Evolutionary conservation across 2,113 vertebrate species (phyloP), one percentile per base, ranked within the genome.

Genomic region (Notechis scutatus): DNA sequence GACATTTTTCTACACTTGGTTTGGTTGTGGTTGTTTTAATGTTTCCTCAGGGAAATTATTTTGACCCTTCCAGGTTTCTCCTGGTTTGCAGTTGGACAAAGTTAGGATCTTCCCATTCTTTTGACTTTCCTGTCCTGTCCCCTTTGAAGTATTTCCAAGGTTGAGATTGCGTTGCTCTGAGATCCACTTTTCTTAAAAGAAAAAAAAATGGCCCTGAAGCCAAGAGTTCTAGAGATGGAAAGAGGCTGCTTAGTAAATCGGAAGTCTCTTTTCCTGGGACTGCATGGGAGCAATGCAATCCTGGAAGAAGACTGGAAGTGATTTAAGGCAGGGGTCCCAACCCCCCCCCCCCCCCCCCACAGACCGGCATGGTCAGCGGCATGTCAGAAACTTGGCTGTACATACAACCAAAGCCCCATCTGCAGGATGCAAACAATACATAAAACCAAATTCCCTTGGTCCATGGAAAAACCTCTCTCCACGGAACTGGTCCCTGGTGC

Each of bases 301-400:
- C n/a, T 74, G 74, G 34, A 81, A 81, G 34, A 42, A 42, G 74
- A 81, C 34, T 42, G 18, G 74, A 18, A 34, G 64, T 69, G 29
- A 69, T 69, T 69, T 34, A 69, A 69, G 64, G 12, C 14, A 34
- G 64, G 64, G 64, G 64, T 69, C 64, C 29, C 64, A 69, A 69
- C 29, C 29, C 12, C n/a, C 64, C 1, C 2, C 8, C 29, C 64
- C 34, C 18, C 29, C 14, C 14, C 42, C 64, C 1, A 1, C 24
- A 1, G 59, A 61, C 24, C 1, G 1, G 24, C 23, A 69, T n/a
- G 57, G 24, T 26, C 24, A 0, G 9, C 0, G 2, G 64, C 14
- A 34, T 69, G 64, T 15, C 64, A 34, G 14, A n/a, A 69, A 34
- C 14, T 1, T 4, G 29, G 29, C 64, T 3, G 0, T 26, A 34